Evolutionary conservation across 2,888 invertebrate genomes (phyloP).

Genomic region (Sclerodermus sp.): DNA sequence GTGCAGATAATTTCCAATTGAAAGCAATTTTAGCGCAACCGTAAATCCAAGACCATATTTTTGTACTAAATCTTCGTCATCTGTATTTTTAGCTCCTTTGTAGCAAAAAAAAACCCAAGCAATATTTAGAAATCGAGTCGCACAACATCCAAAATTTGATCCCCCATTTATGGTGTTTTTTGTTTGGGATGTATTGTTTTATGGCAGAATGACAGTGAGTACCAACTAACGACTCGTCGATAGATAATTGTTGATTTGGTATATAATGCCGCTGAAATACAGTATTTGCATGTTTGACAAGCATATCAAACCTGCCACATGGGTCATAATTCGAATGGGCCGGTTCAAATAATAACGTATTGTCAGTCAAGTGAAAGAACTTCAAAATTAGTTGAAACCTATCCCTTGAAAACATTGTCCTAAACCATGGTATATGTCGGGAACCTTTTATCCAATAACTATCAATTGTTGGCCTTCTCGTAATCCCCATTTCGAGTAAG

Average conservation of each 20-base stretch:
- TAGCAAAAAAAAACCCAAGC: conserved; percentile 32
- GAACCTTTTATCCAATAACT: conserved; percentile 19
- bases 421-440: conserved; percentile 19
- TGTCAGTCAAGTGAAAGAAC: conserved; percentile 19
- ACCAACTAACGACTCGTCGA: conserved; percentile 35
- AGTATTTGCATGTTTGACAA: conserved; percentile 32
- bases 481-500: conserved; percentile 17
- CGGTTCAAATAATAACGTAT: conserved; percentile 17
- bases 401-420: conserved; percentile 18
- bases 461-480: conserved; percentile 16
- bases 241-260: conserved; percentile 26
- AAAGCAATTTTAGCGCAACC: conserved; percentile 11
- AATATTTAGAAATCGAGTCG: conserved; percentile 33
- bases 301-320: conserved; percentile 22
- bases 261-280: conserved; percentile 29
- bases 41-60: conserved; percentile 13
- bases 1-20: conserved; percentile 13
- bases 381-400: conserved; percentile 17
- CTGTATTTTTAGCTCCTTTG: conserved; percentile 22
- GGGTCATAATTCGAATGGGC: conserved; percentile 28
- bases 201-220: conserved; percentile 24
- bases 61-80: conserved; percentile 23
- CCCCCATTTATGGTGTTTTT: conserved; percentile 28
- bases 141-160: conserved; percentile 32
- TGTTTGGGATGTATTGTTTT: conserved; percentile 34